Conservation (phyloP, 2,888 invertebrate species). For the Meiosimyza platycephala region DNA sequence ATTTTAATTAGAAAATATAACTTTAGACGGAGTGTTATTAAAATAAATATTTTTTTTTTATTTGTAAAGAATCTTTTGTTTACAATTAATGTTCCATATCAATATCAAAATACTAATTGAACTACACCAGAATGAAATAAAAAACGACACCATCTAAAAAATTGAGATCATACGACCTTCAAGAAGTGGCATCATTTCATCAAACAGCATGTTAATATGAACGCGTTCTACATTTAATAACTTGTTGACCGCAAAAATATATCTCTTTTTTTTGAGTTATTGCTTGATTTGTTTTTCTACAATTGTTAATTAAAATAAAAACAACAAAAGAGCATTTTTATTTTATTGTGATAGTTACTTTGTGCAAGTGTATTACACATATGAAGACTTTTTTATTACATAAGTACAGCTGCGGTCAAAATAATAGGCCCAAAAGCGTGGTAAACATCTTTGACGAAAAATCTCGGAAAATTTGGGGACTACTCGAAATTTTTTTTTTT, state of each 20-base stretch:
- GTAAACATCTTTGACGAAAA: too few species aligned
- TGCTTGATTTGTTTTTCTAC: too few species aligned
- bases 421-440: too few species aligned
- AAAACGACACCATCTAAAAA: neutral
- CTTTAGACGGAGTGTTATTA: neutral
- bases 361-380: too few species aligned
- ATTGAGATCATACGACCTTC: conserved; percentile 3
- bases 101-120: neutral
- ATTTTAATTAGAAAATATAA: neutral
- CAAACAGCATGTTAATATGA: neutral
- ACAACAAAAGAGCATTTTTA: too few species aligned
- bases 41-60: neutral
- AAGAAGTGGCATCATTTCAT: neutral
- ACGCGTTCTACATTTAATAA: conserved; percentile 6
- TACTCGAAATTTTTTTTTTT: too few species aligned
- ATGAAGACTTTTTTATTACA: too few species aligned
- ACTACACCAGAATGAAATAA: neutral
- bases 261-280: neutral
- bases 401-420: too few species aligned
- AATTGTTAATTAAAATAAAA: too few species aligned
- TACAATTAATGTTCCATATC: neutral
- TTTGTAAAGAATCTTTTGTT: neutral
- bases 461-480: too few species aligned
- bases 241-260: neutral
- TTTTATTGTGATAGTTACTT: too few species aligned